phyloP scores from a whole-genome alignment of 2,797 vertebrate species.

The Kryptopterus vitreolus region DNA sequence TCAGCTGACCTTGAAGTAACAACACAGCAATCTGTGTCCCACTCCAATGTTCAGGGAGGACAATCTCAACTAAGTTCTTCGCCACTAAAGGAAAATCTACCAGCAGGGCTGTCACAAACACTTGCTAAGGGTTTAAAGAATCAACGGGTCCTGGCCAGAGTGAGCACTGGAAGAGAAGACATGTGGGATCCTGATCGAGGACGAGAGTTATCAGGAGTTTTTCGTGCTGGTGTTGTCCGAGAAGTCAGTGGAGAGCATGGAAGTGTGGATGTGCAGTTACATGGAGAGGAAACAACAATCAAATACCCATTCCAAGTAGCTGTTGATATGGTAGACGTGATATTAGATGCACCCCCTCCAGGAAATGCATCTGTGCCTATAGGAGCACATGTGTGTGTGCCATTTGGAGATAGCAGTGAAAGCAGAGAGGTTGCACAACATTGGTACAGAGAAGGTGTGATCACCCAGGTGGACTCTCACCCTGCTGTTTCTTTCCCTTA shows the following conservation, averaged over 20 bases:
- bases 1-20: slow-evolving; percentile 78
- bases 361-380: slow-evolving; percentile 74
- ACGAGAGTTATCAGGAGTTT: slow-evolving; percentile 65
- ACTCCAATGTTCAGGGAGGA: slow-evolving; percentile 39
- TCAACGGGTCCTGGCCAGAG: slow-evolving; percentile 82
- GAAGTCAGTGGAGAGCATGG: slow-evolving; percentile 79
- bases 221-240: slow-evolving; percentile 82
- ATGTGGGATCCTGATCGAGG: slow-evolving; percentile 56
- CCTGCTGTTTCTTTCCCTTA: slow-evolving; percentile 80
- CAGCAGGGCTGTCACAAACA: slow-evolving; percentile 70
- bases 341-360: slow-evolving; percentile 81
- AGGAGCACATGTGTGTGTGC: slow-evolving; percentile 82
- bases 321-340: slow-evolving; percentile 73
- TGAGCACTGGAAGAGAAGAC: slow-evolving; percentile 56
- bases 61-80: slow-evolving; percentile 28
- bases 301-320: slow-evolving; percentile 73
- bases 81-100: slow-evolving; percentile 55
- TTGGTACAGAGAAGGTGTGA: slow-evolving; percentile 81
- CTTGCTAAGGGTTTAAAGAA: slow-evolving; percentile 81
- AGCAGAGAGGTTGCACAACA: slow-evolving; percentile 62
- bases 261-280: slow-evolving; percentile 82
- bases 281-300: slow-evolving; percentile 74
- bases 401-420: slow-evolving; percentile 70
- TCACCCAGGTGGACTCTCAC: slow-evolving; percentile 82
- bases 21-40: slow-evolving; percentile 28